Evolutionary conservation across 2,888 invertebrate species (phyloP), one percentile per base, ranked within the genome.

Genomic region (Cataglyphis albicans): DNA sequence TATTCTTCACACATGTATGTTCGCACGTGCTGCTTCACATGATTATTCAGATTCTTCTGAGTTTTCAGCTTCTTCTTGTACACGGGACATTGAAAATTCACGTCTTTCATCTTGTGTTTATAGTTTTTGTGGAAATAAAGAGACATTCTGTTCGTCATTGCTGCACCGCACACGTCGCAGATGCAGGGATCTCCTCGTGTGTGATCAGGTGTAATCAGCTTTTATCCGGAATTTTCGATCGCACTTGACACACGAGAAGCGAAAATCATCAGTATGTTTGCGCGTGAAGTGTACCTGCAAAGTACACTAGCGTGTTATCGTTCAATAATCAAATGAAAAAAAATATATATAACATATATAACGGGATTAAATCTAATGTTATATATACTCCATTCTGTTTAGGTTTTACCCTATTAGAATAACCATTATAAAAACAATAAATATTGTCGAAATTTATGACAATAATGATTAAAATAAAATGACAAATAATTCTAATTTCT

Each of bases 121-220:
- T 83, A 65, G 12, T 87, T 83, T 67, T 82, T 85, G 55, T 88
- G 84, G 32, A 81, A 80, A 59, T 87, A 85, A 10, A 87, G 64
- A 18, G 85, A 83, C 18, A 82, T 80, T 32, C 80, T 83, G 61
- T 87, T 87, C 0, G 82, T 29, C 32, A 80, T 68, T 15, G 80
- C 61, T 4, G 38, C 55, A 44, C 84, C 85, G 41, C 88, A 88
- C 10, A 85, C 70, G n/a, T 88, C 84, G 61, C 86, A 88, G 3
- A 87, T 89, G 64, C 87, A 88, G 29, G 90, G 90, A 21, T 89
- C 86, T 84, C 90, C 83, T 91, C 90, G 83, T 92, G 91, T 9
- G 88, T 86, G 57, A 89, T 89, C 35, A 91, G 25, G 32, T 78
- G 32, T 72, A 86, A 29, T 88, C 84, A 12, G 57, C 68, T 15